phyloP scores from a whole-genome alignment of 2,113 vertebrate genomes.

The Cryptomyrus ogoouensis region DNA sequence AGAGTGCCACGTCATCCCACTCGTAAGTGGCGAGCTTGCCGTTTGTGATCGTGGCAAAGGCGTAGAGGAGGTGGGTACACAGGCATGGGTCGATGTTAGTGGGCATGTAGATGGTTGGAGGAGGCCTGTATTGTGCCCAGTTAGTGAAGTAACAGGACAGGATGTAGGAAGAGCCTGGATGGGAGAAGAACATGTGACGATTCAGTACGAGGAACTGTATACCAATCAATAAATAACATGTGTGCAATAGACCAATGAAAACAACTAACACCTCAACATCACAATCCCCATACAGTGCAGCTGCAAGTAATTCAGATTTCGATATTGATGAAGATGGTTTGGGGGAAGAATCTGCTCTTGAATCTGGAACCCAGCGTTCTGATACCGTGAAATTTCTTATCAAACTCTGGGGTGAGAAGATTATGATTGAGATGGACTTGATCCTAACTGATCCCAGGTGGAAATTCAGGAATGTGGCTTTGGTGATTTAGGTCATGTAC shows the following conservation, averaged over 20 bases:
- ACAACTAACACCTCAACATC: background rate
- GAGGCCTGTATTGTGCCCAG: slow-evolving; percentile 50
- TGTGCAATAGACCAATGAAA: background rate
- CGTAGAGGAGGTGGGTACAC: slow-evolving; percentile 51
- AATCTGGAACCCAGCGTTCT: background rate
- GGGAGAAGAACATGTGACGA: background rate
- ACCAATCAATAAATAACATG: background rate
- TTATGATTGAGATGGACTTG: background rate
- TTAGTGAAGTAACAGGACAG: slow-evolving; percentile 58
- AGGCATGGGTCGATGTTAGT: slow-evolving; percentile 45
- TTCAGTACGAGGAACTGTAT: background rate
- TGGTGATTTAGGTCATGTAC: background rate
- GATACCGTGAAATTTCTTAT: background rate
- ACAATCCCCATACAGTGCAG: background rate
- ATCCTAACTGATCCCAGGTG: background rate
- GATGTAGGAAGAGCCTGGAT: slow-evolving; percentile 51
- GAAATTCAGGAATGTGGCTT: background rate
- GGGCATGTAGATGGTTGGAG: slow-evolving; percentile 42
- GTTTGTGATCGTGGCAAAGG: slow-evolving; percentile 50
- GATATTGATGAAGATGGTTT: background rate
- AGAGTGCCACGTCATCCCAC: slow-evolving; percentile 49
- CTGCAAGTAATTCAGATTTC: background rate
- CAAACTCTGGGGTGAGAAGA: background rate
- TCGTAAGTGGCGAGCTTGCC: slow-evolving; percentile 42
- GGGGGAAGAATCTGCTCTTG: background rate